A percentile compares a stretch with the other conserved stretches of the same genome.
Evolutionary conservation across 2,888 invertebrate species (phyloP).

Genomic region (Disparrhopalites patrizii): DNA sequence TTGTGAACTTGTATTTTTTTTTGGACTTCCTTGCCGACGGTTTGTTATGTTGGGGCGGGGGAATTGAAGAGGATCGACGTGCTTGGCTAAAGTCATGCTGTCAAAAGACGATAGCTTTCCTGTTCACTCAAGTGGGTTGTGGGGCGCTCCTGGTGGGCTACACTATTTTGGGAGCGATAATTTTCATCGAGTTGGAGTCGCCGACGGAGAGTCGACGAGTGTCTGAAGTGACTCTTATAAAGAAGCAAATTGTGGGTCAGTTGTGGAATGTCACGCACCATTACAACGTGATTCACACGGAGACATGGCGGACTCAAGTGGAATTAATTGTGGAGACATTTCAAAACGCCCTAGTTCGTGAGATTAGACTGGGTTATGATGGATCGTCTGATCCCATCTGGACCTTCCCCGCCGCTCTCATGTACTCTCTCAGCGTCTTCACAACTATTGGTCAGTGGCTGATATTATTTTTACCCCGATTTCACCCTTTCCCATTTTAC

Average conservation of each 20-base stretch:
- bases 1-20: not conserved
- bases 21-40: too few relatives aligned
- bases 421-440: conserved; percentile 50
- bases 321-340: conserved; percentile 45
- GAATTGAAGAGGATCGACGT: conserved; percentile 17
- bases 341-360: conserved; percentile 43
- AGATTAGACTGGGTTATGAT: conserved; percentile 46
- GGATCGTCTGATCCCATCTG: conserved; percentile 47
- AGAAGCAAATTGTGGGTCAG: conserved; percentile 44
- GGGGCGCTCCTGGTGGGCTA: conserved; percentile 50
- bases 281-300: conserved; percentile 49
- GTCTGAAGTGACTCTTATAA: conserved; percentile 41
- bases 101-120: conserved; percentile 40
- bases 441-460: conserved; percentile 51
- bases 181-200: conserved; percentile 49
- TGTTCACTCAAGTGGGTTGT: conserved; percentile 49
- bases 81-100: conserved; percentile 33
- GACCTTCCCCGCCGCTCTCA: conserved; percentile 50
- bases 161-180: conserved; percentile 50
- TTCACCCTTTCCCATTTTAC: too few relatives aligned
- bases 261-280: conserved; percentile 50
- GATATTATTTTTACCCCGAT: too few relatives aligned
- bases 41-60: too few relatives aligned
- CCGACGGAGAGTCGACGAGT: conserved; percentile 43
- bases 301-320: conserved; percentile 44